Base-by-base conservation (phyloP, 1,140 invertebrate species). In the Brachionus manjavacas region DNA sequence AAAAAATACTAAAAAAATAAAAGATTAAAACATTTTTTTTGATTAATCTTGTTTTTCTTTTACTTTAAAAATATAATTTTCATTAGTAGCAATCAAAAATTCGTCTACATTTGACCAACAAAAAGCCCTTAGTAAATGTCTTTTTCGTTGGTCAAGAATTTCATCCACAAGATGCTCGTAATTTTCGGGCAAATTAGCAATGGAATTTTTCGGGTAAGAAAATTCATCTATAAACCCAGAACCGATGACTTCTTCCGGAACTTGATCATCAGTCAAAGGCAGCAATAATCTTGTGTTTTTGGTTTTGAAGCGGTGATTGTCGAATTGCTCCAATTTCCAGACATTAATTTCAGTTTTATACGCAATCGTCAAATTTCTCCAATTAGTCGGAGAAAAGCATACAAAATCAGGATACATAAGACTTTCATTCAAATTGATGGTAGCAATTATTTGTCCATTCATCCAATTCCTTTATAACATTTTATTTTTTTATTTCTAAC, bases 21-120 rank as follows among this genome's bases (percentile, higher is more conserved):
- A 39, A 7, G 9, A 60, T 20, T 23, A 0, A 8, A 20, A 41
- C 43, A n/a, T n/a, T n/a, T n/a, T n/a, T n/a, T n/a, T n/a, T n/a
- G n/a, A n/a, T 8, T 41, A 72, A 41, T n/a, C 28, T 23, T 20
- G 1, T 23, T 35, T 12, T 28, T 28, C 3, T 28, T 11, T 25
- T 78, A 80, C 76, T 64, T 80, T 80, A 49, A 81, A 81, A 23
- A 81, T 64, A 43, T 64, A 81, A 64, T 81, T 81, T 64, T 81
- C 52, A 20, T 66, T 35, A 46, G 79, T 81, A 11, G 64, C 64
- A 23, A 81, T 64, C 6, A 60, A 60, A 8, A 81, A 43, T 20
- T 81, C 79, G 0, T 81, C 79, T 41, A 39, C 9, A 64, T 60
- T 46, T 11, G 79, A 81, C 79, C 79, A 81, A 23, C 79, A 81